Evolutionary conservation across 2,888 invertebrate species (phyloP).

Genomic region (Patella pellucida): DNA sequence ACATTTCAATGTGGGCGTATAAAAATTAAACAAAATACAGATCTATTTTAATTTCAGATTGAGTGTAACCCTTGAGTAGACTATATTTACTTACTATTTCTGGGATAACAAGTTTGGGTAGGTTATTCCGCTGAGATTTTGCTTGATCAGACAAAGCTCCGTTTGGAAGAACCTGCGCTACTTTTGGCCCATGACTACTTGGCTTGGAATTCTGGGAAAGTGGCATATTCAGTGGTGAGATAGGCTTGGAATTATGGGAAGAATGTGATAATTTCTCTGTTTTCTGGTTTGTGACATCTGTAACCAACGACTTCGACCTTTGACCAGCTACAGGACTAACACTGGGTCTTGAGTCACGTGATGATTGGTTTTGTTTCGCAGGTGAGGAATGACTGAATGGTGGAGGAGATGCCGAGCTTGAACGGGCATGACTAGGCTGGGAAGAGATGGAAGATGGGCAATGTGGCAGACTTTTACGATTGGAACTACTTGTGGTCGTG

Average conservation of each 20-base stretch:
- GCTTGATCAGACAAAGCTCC: not conserved
- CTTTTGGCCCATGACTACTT: too few species aligned
- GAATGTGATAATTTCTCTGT: too few species aligned
- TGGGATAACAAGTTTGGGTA: not conserved
- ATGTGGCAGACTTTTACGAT: not conserved
- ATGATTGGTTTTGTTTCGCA: not conserved
- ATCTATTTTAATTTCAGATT: too few species aligned
- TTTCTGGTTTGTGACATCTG: too few species aligned
- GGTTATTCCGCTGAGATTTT: not conserved
- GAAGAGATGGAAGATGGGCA: not conserved
- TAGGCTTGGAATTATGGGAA: too few species aligned
- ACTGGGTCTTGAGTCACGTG: not conserved
- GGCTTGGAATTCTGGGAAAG: too few species aligned
- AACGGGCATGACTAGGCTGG: not conserved
- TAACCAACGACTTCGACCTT: not conserved
- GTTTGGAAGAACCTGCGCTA: not conserved
- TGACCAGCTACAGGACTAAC: not conserved
- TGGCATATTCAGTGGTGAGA: too few species aligned
- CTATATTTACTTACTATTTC: not conserved
- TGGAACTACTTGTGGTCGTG: not conserved
- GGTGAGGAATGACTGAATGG: constrained; percentile 9
- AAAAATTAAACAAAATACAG: too few species aligned
- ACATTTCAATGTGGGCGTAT: too few species aligned
- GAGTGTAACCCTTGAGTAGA: too few species aligned
- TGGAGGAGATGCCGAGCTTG: not conserved